A percentile compares a stretch with the other conserved stretches of the same genome.
Evolutionary conservation across 1,140 invertebrate genomes (phyloP).

Genomic region (Laupala kohalensis): DNA sequence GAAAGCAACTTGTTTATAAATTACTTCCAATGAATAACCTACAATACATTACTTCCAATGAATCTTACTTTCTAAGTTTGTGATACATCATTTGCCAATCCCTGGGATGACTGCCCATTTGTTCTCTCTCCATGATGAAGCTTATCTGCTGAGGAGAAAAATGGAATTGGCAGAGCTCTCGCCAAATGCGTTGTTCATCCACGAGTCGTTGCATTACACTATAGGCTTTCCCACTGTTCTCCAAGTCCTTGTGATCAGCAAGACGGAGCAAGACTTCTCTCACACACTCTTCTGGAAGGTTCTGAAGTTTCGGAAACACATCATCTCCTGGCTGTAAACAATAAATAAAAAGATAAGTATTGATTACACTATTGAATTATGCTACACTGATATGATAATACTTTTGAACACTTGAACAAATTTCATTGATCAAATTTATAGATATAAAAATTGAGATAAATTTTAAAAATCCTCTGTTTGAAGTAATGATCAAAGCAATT

Average conservation of each 20-base stretch:
- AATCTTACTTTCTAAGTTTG: conserved; percentile 54
- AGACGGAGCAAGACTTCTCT: conserved; percentile 80
- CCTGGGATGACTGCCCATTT: conserved; percentile 20
- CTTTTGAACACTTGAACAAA: too few species aligned
- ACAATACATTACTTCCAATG: too few species aligned
- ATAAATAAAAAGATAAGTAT: conserved; percentile 13
- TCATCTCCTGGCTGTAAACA: conserved; percentile 61
- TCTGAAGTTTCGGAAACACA: conserved; percentile 66
- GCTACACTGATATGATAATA: too few species aligned
- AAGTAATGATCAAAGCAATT: too few species aligned
- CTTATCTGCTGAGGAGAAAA: conserved; percentile 77
- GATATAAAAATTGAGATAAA: too few species aligned
- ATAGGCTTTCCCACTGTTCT: conserved; percentile 56
- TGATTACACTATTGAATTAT: background rate
- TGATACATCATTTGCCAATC: conserved; percentile 65
- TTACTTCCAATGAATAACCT: too few species aligned
- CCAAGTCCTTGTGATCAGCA: conserved; percentile 81
- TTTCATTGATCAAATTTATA: too few species aligned
- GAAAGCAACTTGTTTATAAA: background rate
- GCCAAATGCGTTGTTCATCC: conserved; percentile 83
- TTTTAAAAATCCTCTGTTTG: too few species aligned
- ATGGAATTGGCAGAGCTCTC: conserved; percentile 80
- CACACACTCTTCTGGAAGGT: conserved; percentile 87
- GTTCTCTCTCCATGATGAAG: conserved; percentile 43
- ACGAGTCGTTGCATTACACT: conserved; percentile 62